Evolutionary conservation across 2,113 vertebrate species (phyloP), one percentile per base, ranked within the genome.

Genomic region (Mastomys coucha): DNA sequence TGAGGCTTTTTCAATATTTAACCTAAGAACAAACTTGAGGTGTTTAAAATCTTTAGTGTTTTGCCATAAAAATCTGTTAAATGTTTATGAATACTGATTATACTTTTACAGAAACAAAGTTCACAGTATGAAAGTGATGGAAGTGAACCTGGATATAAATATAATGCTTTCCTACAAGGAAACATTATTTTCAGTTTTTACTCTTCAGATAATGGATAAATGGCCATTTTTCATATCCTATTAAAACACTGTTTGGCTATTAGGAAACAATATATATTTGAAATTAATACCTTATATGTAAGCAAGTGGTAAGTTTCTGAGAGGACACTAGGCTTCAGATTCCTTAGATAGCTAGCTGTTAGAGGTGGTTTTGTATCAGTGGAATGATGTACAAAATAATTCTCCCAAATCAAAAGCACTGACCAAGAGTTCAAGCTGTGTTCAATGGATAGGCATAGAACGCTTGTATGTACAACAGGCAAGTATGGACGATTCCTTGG

Each of bases 161-260:
- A n/a, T 91, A 45, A 26, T 93, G 56, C 93, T 96, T 91, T 51
- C 49, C 16, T 39, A 42, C 24, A n/a, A 7, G 39, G 24, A 84
- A 89, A n/a, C 75, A 77, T 73, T 13, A 2, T 51, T 77, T 84
- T 22, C 20, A 92, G 75, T 9, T 80, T 5, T 78, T 45, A 86
- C 3, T 65, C 58, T 39, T 88, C 85, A 85, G 49, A 39, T 88
- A 82, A 63, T 60, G 76, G 17, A 36, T 7, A 65, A 36, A 75
- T 77, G 36, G 24, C 10, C 63, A 65, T 49, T 58, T 58, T 88
- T 33, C 9, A 56, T 95, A 58, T 24, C 28, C 8, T 10, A 76
- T 67, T 53, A 90, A 96, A 75, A 77, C 85, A 53, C 9, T 73
- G 6, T 95, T 70, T 63, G n/a, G 63, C 82, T 88, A 58, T 56